Evolutionary conservation across 1,140 invertebrate species (phyloP), one percentile per base, ranked within the genome.

Genomic region (Pseudomyrmex sp.): DNA sequence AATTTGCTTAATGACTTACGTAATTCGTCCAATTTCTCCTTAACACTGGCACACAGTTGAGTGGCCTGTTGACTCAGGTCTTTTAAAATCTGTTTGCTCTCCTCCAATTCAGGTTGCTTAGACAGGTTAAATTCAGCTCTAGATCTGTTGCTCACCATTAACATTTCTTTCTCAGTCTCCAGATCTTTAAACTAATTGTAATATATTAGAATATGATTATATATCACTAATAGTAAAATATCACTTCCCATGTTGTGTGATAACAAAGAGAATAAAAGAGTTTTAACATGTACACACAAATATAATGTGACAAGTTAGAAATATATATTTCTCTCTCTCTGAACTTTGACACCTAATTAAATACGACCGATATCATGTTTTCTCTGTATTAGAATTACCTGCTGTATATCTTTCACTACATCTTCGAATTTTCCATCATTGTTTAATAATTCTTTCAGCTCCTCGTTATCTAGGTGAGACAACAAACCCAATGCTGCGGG

Each of bases 91-190:
- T 96, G 95, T 92, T 97, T 96, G 1, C 96, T 94, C 87, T 97
- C 96, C 59, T 96, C 95, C n/a, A 98, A 94, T 90, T 96, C 95
- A 52, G 98, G 97, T 93, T 98, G 97, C 90, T 96, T 96, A 15
- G 96, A 95, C 23, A 99, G 95, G 93, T 99, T 99, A 87, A 96
- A 97, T 92, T 99, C 98, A 2, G 98, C 98, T 69, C 98, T 93
- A 46, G 96, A 97, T 91, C 97, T 97, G 91, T 98, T 99, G 85
- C 96, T 97, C 2, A 97, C 97, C 90, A 98, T 96, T 63, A 98
- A 94, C 93, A 97, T 96, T 92, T 98, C 97, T 88, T 98, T 98
- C 89, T 98, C 97, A 12, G 95, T 95, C 91, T 97, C 97, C 86
- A 97, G 95, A 76, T 97, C 96, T 92, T 97, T 97, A 1, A 98